Evolutionary conservation across 2,888 invertebrate species (phyloP), one percentile per base, ranked within the genome.

Genomic region (Philonicus albiceps): DNA sequence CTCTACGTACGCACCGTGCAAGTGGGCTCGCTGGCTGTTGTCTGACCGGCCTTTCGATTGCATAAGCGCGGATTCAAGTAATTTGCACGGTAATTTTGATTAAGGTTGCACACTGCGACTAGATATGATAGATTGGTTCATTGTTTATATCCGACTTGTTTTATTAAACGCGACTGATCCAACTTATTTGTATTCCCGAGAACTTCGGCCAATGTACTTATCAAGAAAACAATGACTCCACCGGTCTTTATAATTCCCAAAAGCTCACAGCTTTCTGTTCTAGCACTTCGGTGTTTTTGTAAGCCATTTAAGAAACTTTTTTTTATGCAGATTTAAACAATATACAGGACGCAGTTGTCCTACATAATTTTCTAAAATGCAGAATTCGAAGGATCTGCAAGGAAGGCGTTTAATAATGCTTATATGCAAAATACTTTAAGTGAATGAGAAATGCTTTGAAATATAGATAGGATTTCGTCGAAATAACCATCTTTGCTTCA

Each of bases 11-110:
- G 84, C 84, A 84, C 64, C 22, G 22, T 19, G 27, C 73, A 43
- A 84, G 73, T 73, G 84, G 73, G 43, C 43, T 11, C 27, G 27
- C 31, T 49, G n/a, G 40, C 43, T 73, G 84, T 73, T 31, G 84
- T 73, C 84, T 73, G 84, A 84, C 84, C 84, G 84, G 84, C 84
- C 84, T 84, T 84, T 84, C 73, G 84, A 84, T 84, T 84, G 27
- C 84, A 84, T 84, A 84, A 84, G 84, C 84, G 40, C 73, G 84
- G 73, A 84, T 84, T 73, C 73, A 8, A 83, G 73, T 73, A 72
- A 84, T 84, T 84, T 84, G 73, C 84, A 84, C 84, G 84, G 84
- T 49, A 84, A 73, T 84, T 84, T 84, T 84, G 84, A 84, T 84
- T 84, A 84, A 84, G 73, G 73, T 84, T 73, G 84, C 84, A 43